Evolutionary conservation across 2,888 invertebrate species (phyloP), one percentile per base, ranked within the genome.

Genomic region (Archips crataeganus): DNA sequence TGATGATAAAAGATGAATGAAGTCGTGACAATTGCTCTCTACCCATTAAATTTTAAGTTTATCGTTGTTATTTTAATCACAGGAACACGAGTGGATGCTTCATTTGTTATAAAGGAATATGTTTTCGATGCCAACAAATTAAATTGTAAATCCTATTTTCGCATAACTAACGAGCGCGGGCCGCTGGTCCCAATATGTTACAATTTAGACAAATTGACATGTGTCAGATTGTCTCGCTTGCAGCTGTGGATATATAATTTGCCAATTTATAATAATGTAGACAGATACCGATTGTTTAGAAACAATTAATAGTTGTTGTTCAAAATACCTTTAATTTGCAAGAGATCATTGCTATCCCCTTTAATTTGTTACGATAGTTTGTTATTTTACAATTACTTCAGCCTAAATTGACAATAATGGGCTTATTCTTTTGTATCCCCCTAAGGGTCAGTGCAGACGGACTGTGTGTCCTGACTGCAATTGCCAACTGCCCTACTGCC

Each of bases 191-290:
- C 57, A 32, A 57, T 57, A 57, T 45, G 45, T 45, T 62, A 62
- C 45, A 62, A 62, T 45, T 45, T 23, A 62, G 23, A 45, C 62
- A 62, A 62, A 62, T 62, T 62, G 62, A 62, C 62, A 62, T n/a
- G 42, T 61, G 42, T 61, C 61, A 15, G 61, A 39, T 15, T 23
- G 23, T 23, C 23, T 45, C 15, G 11, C 62, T 62, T 45, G 45
- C 62, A 62, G 62, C 62, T 62, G 62, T 23, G 23, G 42, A 42
- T 45, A 45, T 62, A 32, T 62, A 6, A 54, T n/a, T 54, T 54
- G 23, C 6, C 23, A 54, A 54, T 54, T 54, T 9, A 9, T 23
- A 9, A 54, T n/a, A n/a, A n/a, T n/a, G n/a, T n/a, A n/a, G n/a
- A 23, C 23, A 54, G n/a, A n/a, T n/a, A 4, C 10, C 3, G 47